These are phyloP conservation scores for Arvicanthis niloticus DNA, from an alignment of 2,113 vertebrate species.

Conservation along the genomic window DNA sequence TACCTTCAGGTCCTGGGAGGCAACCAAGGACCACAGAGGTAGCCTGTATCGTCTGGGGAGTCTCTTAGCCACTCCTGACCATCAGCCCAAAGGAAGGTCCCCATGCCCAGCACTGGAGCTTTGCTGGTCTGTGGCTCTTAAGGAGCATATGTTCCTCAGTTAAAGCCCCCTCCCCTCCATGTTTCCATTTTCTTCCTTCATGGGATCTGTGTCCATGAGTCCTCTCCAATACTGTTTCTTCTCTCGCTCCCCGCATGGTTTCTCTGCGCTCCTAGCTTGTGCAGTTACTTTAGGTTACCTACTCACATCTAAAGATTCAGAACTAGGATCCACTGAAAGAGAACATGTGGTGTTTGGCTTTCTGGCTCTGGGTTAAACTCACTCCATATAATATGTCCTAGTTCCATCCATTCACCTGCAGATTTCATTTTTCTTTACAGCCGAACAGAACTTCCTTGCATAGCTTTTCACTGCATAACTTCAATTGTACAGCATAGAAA, in stretches of 20 bases:
- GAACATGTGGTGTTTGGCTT: neutral
- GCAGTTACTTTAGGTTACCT: neutral
- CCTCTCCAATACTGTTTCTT: neutral
- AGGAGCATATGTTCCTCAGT: neutral
- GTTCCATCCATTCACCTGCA: neutral
- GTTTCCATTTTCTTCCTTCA: neutral
- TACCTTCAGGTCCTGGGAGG: neutral
- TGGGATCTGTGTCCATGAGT: neutral
- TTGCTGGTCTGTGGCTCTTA: neutral
- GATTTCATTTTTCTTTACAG: neutral
- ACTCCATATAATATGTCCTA: neutral
- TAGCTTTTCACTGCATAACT: neutral
- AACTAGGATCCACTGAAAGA: neutral
- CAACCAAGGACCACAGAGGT: neutral
- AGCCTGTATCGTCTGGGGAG: neutral
- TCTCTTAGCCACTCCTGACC: neutral
- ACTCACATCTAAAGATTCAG: neutral
- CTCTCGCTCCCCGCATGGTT: neutral
- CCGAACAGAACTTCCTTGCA: neutral
- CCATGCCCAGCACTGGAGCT: neutral
- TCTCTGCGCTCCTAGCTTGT: neutral
- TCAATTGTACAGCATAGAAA: neutral
- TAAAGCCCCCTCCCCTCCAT: neutral
- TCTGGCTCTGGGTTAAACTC: neutral
- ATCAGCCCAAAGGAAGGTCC: neutral